Evolutionary conservation across 2,888 invertebrate genomes (phyloP), one percentile per base, ranked within the genome.

Genomic region (Pyrgus malvae): DNA sequence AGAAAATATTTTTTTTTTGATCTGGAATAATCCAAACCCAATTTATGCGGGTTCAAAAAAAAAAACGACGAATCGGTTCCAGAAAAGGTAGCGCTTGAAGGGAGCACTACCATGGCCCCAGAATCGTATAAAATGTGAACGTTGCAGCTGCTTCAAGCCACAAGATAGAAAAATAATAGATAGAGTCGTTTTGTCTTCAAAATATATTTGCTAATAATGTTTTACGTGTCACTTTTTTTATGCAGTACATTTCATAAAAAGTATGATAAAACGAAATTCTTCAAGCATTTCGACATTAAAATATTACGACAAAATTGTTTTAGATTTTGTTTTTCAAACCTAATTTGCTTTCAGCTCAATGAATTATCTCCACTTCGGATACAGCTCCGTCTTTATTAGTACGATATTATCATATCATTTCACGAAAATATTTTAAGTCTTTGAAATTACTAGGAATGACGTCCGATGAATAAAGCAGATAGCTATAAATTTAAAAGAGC

Each of bases 401-500:
- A 29, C 37, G 21, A 38, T 31, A 53, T 53, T 46, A 46, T 54
- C 46, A 40, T 53, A 46, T 46, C 33, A 42, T 45, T 44, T 45
- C 45, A 38, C 37, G 9, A 46, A 45, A 53, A 45, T 44, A 51
- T 40, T 48, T 48, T 38, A 48, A 48, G 44, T 44, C 29, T 48
- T 38, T 23, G 44, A 45, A 44, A 46, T 46, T 38, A 53, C 40
- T 16, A 23, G 23, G 21, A 40, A 45, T 46, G 54, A 41, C 54
- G 46, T 40, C 54, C 46, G 42, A 42, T 46, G 54, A 40, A 46
- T 54, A 54, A 40, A 54, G 33, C 54, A 40, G 45, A 54, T 46
- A 40, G 54, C 27, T 33, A 54, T 54, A 54, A 54, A 54, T 54
- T 46, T 54, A 7, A n/a, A n/a, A 23, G 14, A 40, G 54, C 54